Evolutionary conservation across 1,140 invertebrate species (phyloP).

Genomic region (Conus ventricosus): DNA sequence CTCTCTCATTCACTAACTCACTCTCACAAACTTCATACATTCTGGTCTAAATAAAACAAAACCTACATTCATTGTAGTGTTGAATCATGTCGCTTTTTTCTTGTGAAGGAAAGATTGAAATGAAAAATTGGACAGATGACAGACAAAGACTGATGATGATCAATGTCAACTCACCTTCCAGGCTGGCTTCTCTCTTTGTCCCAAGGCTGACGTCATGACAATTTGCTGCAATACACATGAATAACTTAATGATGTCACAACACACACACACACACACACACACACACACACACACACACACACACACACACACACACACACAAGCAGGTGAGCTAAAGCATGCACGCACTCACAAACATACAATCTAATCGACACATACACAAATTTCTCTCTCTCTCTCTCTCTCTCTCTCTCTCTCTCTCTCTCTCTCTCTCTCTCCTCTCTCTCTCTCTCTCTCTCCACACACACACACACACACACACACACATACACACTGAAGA

Average conservation of each 20-base stretch:
- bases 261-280: background rate
- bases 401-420: too few species aligned
- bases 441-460: too few species aligned
- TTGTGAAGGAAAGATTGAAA: too few species aligned
- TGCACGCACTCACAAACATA: background rate
- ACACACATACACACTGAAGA: too few species aligned
- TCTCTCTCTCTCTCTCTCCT: too few species aligned
- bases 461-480: background rate
- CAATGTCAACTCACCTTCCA: conserved; percentile 35
- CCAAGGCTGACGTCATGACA: conserved; percentile 30
- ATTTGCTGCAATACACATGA: conserved; percentile 32
- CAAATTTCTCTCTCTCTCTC: background rate
- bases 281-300: background rate
- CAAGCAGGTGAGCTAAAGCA: background rate
- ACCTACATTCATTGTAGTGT: too few species aligned
- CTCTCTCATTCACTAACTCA: too few species aligned
- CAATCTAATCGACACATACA: background rate
- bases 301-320: background rate
- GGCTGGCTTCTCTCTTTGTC: conserved; percentile 35
- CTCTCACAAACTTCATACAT: too few species aligned
- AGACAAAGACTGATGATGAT: background rate
- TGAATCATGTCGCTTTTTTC: too few species aligned
- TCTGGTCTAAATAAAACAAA: too few species aligned
- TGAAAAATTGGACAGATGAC: background rate
- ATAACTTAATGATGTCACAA: too few species aligned